Base-by-base conservation (phyloP, 2,797 vertebrate genomes). In the Malurus leucopterus region DNA sequence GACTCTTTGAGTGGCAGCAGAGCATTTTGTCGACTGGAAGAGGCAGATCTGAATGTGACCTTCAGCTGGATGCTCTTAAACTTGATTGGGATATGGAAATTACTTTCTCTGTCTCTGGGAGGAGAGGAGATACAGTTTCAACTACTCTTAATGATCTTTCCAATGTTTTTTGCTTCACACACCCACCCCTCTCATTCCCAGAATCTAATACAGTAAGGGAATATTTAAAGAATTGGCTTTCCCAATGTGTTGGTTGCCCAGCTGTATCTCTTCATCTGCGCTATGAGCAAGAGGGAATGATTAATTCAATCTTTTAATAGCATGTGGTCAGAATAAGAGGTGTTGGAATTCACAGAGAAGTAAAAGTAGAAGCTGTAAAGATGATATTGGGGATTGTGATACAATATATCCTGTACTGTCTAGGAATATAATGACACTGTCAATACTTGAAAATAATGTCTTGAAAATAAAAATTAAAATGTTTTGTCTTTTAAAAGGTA, bases 61-160 rank as follows among this genome's bases (percentile, higher is more conserved):
- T 95, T 88, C 92, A 93, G 58, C 74, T 93, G 80, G 40, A n/a
- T 93, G 91, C 85, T 93, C 92, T 95, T 88, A 43, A 90, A 83
- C 71, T 92, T 94, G 93, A 94, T 94, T 95, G 61, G 54, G 55
- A 76, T 91, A 91, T 93, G 91, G 75, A 93, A 95, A 92, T 93
- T 72, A 68, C 13, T 13, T 85, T 90, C 64, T 46, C 64, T 76
- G 44, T 91, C 58, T 85, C 67, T 84, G 71, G 43, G 58, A 88
- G 49, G 77, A 88, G 47, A 86, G 23, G 36, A 75, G 79, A 63
- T 71, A 43, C 53, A 64, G 68, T 89, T 91, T 54, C 68, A 89
- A 76, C 61, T 78, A 41, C 43, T 79, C 41, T 62, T 86, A 79
- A 79, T 82, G 62, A 82, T 71, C 64, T 89, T 72, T 27, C 30